A percentile compares a stretch with the other conserved stretches of the same genome.
These are phyloP conservation scores for Barnardius zonarius DNA, from an alignment of 2,113 vertebrate genomes.

Conservation along the genomic window DNA sequence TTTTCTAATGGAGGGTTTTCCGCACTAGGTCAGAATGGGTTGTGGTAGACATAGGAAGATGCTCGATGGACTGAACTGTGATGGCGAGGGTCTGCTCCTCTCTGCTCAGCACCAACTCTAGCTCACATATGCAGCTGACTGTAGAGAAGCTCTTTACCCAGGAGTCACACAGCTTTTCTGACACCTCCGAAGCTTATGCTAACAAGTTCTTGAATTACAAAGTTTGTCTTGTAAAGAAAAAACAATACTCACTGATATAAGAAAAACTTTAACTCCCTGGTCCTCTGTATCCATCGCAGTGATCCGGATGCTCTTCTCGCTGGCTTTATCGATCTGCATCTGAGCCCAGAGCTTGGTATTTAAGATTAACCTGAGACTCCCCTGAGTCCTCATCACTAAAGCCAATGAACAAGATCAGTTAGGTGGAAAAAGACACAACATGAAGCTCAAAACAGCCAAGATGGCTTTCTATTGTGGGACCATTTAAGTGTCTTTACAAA, in stretches of 20 bases:
- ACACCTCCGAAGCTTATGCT: background rate
- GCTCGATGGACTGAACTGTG: background rate
- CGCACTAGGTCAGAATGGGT: background rate
- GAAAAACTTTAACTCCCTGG: slow-evolving; percentile 97
- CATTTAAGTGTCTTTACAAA: background rate
- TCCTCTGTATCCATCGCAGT: slow-evolving; percentile 98
- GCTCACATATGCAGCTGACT: background rate
- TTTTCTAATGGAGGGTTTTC: background rate
- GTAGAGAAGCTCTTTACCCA: background rate
- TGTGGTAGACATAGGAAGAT: background rate
- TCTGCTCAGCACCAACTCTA: background rate
- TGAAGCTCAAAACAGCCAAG: background rate
- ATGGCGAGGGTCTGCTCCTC: background rate
- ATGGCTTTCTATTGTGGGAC: background rate
- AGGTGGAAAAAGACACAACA: background rate
- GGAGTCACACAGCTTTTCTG: background rate
- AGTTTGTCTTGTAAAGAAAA: background rate
- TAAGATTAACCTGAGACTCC: slow-evolving; percentile 93
- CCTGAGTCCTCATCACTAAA: slow-evolving; percentile 97
- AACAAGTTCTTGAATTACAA: background rate
- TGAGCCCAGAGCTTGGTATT: slow-evolving; percentile 99
- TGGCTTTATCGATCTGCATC: slow-evolving; percentile 99
- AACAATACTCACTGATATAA: slow-evolving; percentile 86
- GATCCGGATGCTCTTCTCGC: slow-evolving; percentile 96
- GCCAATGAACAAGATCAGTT: background rate